Evolutionary conservation across 23 tunicate genomes (phyloP).

Genomic region (Ascidia mentula): DNA sequence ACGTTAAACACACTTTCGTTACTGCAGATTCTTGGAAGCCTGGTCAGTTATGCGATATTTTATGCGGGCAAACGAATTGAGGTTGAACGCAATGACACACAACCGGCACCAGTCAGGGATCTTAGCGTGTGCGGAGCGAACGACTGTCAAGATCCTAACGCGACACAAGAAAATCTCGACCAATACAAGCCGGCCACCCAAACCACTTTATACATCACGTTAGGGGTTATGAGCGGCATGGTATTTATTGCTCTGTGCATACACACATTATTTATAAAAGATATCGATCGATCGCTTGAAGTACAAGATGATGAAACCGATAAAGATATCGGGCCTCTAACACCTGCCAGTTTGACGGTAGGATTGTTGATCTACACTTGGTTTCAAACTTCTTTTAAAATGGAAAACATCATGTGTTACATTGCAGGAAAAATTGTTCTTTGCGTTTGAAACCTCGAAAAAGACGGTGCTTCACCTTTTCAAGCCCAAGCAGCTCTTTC

Average conservation of each 20-base stretch:
- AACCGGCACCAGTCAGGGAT: not conserved
- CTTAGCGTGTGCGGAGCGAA: not conserved
- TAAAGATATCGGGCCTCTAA: not conserved
- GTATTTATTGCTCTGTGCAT: not conserved
- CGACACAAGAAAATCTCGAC: not conserved
- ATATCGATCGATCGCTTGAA: constrained; percentile 7
- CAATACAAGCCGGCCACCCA: not conserved
- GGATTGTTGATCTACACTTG: not conserved
- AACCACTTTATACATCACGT: not conserved
- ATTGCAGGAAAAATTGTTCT: not conserved
- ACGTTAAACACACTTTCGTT: too few species aligned
- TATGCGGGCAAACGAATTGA: not conserved
- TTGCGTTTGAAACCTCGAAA: constrained; percentile 7
- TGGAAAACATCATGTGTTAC: not conserved
- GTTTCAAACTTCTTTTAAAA: not conserved
- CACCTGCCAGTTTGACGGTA: not conserved
- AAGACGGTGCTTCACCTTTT: constrained; percentile 30
- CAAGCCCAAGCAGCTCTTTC: constrained; percentile 36
- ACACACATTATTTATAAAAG: not conserved
- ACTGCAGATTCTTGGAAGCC: not conserved
- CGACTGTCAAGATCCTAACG: constrained; percentile 8
- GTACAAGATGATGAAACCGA: not conserved
- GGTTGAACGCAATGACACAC: not conserved
- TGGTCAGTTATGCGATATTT: not conserved
- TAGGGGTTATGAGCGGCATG: not conserved